Evolutionary conservation across 2,888 invertebrate genomes (phyloP).

Genomic region (Ophraella communa): DNA sequence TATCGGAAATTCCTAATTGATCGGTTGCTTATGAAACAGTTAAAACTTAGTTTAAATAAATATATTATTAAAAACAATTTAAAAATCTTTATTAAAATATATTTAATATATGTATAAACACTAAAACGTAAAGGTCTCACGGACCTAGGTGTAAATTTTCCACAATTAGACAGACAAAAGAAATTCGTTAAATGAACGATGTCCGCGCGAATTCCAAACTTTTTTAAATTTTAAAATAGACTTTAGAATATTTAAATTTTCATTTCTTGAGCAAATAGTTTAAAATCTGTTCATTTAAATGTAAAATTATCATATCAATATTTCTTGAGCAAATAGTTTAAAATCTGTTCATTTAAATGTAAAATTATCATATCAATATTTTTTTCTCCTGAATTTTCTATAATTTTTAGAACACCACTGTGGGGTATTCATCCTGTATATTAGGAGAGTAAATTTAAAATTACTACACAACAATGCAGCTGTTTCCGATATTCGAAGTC

Average conservation of each 20-base stretch:
- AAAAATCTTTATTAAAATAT: not conserved
- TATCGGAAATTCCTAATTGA: not conserved
- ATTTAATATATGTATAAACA: too few relatives aligned
- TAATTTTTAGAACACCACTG: not conserved
- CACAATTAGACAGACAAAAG: too few relatives aligned
- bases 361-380: not conserved
- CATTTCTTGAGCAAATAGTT: too few relatives aligned
- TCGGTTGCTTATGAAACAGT: not conserved
- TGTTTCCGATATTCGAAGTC: constrained; percentile 5
- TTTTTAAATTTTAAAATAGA: too few relatives aligned
- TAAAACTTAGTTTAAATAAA: not conserved
- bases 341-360: not conserved
- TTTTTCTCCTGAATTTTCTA: not conserved
- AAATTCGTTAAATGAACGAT: too few relatives aligned
- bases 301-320: too few relatives aligned
- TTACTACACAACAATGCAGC: constrained; percentile 1
- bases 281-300: too few relatives aligned
- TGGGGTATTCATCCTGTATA: not conserved
- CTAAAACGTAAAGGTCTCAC: too few relatives aligned
- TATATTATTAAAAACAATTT: not conserved
- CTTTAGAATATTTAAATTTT: too few relatives aligned
- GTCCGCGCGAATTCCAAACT: too few relatives aligned
- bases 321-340: too few relatives aligned
- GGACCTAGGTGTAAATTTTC: too few relatives aligned
- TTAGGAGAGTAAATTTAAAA: constrained; percentile 1